Percentiles rank a stretch among this genome's conserved stretches.
Evolutionary conservation across 2,113 vertebrate species (phyloP).

Genomic region (Psophia crepitans): DNA sequence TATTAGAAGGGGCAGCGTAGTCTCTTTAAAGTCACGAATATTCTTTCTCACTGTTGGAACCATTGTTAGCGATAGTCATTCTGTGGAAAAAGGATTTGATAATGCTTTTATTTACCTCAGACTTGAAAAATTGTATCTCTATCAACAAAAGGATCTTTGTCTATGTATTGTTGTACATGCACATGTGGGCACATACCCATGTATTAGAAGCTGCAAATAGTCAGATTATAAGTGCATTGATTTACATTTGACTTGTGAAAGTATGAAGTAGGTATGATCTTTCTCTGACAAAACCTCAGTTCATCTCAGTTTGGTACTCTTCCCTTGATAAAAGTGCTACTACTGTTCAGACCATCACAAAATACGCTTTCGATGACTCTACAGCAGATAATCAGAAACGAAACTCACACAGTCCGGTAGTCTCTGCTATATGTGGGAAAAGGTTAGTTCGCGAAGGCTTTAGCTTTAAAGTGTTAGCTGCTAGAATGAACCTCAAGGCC

Average conservation of each 20-base stretch:
- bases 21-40: neutral
- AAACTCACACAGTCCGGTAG: neutral
- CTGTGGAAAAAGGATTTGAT: neutral
- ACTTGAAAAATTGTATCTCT: neutral
- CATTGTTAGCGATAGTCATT: neutral
- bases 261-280: neutral
- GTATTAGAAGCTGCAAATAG: neutral
- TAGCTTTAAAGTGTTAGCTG: neutral
- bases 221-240: neutral
- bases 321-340: neutral
- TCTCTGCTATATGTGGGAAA: neutral
- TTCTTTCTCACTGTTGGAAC: neutral
- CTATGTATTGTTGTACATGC: neutral
- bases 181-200: neutral
- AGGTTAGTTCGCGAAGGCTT: neutral
- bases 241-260: neutral
- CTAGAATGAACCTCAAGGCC: neutral
- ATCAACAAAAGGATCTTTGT: neutral
- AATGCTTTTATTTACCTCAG: neutral
- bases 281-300: neutral
- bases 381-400: neutral
- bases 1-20: neutral
- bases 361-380: neutral
- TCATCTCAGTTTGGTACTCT: neutral
- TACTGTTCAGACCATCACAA: neutral